phyloP scores from a whole-genome alignment of 2,888 invertebrate genomes.

The Matsumyia berberina region DNA sequence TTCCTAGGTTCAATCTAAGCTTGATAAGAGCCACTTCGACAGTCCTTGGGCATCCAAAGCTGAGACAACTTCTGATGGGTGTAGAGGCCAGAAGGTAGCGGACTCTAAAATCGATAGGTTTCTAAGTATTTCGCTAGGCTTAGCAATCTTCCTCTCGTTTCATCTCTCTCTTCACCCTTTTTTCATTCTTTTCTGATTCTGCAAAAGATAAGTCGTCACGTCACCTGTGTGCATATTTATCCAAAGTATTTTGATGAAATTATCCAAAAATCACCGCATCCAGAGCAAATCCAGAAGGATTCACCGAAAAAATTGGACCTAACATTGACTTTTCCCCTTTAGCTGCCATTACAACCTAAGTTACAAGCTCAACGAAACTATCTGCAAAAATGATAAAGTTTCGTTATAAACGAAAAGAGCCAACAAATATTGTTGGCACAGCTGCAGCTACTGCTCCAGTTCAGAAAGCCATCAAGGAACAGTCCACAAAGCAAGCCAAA shows the following conservation, averaged over 20 bases:
- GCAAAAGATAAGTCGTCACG: too few relatives aligned
- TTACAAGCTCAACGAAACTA: conserved; percentile 4
- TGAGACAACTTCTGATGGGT: too few relatives aligned
- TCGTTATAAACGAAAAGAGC: conserved; percentile 88
- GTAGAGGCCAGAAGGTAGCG: too few relatives aligned
- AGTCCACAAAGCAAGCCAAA: conserved; percentile 61
- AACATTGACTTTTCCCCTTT: neutral
- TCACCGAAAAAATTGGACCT: neutral
- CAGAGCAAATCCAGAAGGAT: neutral
- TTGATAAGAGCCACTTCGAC: too few relatives aligned
- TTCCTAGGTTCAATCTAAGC: too few relatives aligned
- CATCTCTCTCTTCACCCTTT: too few relatives aligned
- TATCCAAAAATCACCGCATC: neutral
- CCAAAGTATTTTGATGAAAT: neutral
- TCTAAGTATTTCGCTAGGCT: too few relatives aligned
- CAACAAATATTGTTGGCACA: conserved; percentile 80
- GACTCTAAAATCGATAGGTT: too few relatives aligned
- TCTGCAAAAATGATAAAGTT: conserved; percentile 87
- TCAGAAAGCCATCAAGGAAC: conserved; percentile 61
- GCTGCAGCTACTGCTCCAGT: conserved; percentile 61
- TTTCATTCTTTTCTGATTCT: too few relatives aligned
- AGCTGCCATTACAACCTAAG: conserved; percentile 21
- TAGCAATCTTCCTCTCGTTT: too few relatives aligned
- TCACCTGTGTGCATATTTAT: too few relatives aligned
- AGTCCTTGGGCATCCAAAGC: too few relatives aligned